phyloP scores from a whole-genome alignment of 2,797 vertebrate genomes.

The Artibeus lituratus region DNA sequence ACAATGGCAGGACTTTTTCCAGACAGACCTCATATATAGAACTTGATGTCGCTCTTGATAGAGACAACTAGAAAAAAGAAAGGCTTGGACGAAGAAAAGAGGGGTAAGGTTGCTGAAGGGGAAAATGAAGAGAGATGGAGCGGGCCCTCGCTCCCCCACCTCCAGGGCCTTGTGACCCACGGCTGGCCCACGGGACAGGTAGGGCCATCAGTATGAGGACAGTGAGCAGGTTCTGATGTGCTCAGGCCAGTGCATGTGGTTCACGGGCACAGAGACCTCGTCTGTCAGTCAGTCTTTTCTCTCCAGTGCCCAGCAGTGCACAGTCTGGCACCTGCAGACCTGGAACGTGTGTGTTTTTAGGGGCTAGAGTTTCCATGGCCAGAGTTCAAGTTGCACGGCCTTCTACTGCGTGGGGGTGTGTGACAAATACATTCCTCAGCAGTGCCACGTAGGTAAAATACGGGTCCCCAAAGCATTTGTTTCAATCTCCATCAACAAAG shows the following conservation, averaged over 20 bases:
- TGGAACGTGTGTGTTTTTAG: neutral
- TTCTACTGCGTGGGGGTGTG: neutral
- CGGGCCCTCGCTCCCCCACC: neutral
- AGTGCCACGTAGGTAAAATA: neutral
- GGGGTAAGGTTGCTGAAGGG: neutral
- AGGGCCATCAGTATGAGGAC: neutral
- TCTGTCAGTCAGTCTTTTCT: neutral
- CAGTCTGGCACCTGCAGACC: neutral
- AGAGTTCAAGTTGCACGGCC: neutral
- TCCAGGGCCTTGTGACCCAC: neutral
- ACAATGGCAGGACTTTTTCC: neutral
- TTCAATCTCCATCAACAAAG: neutral
- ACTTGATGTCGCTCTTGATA: neutral
- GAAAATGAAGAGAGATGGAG: neutral
- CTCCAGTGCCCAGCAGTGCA: neutral
- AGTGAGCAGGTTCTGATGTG: neutral
- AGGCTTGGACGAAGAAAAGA: neutral
- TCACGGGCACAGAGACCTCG: fast-evolving
- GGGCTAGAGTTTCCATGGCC: neutral
- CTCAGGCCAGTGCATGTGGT: neutral
- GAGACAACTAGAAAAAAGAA: neutral
- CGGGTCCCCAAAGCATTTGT: neutral
- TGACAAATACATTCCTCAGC: neutral
- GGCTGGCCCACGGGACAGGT: neutral
- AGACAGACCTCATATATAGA: neutral